These are phyloP conservation scores for Helostoma temminkii DNA, from an alignment of 2,797 vertebrate genomes.

Conservation along the genomic window DNA sequence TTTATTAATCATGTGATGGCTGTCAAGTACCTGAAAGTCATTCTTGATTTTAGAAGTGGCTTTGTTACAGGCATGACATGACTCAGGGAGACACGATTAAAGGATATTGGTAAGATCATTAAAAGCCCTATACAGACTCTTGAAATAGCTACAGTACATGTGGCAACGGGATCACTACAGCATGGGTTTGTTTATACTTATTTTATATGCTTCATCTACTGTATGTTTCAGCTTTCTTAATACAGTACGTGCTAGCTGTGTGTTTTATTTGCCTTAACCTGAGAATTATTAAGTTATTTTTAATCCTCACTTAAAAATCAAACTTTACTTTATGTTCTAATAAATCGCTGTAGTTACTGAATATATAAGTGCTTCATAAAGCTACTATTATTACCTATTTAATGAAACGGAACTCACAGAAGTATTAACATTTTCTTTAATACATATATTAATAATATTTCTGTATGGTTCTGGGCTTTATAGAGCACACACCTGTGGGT, in stretches of 20 bases:
- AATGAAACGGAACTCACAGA: too few species aligned
- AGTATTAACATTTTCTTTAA: too few species aligned
- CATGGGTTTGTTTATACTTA: conserved; percentile 20
- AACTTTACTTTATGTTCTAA: neutral
- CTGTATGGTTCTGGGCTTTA: neutral
- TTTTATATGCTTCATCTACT: neutral
- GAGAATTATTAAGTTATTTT: neutral
- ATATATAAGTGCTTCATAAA: neutral
- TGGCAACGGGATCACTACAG: conserved; percentile 22
- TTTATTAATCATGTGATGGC: conserved; percentile 50
- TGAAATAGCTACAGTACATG: conserved; percentile 51
- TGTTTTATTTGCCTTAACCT: neutral
- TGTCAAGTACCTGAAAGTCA: conserved; percentile 53
- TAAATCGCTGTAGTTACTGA: neutral
- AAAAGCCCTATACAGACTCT: conserved; percentile 53
- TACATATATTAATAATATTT: too few species aligned
- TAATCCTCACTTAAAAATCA: neutral
- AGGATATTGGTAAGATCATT: conserved; percentile 62
- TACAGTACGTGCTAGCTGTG: neutral
- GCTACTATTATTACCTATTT: too few species aligned
- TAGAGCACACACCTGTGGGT: too few species aligned
- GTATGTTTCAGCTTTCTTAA: neutral
- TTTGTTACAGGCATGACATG: conserved; percentile 46
- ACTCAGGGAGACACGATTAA: conserved; percentile 59
- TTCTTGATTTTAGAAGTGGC: conserved; percentile 67